phyloP scores from a whole-genome alignment of 2,113 vertebrate species.

The Vimba vimba region DNA sequence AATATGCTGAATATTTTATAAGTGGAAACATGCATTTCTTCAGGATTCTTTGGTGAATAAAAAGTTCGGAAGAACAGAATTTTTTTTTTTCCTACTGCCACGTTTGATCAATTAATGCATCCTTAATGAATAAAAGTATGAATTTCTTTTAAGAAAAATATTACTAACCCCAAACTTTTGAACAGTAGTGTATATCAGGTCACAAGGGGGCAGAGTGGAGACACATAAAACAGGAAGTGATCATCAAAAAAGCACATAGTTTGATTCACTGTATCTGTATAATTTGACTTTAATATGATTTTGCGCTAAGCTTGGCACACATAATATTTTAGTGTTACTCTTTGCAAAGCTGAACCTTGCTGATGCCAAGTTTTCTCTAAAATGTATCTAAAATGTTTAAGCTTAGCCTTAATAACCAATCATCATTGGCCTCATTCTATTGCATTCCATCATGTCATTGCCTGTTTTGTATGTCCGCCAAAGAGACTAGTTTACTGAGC shows the following conservation, averaged over 20 bases:
- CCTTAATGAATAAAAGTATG: neutral
- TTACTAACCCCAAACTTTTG: neutral
- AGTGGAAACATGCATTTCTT: neutral
- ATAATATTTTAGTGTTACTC: neutral
- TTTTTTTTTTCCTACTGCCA: neutral
- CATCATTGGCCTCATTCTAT: neutral
- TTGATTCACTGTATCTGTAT: neutral
- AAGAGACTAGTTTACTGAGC: neutral
- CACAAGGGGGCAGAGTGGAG: conserved; percentile 17
- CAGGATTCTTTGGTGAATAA: neutral
- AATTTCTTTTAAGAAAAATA: neutral
- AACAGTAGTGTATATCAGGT: neutral
- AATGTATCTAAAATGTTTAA: neutral
- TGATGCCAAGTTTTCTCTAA: neutral
- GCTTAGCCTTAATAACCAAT: neutral
- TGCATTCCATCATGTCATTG: neutral
- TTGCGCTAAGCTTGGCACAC: neutral
- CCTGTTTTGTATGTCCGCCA: neutral
- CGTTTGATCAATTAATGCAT: neutral
- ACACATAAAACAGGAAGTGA: neutral
- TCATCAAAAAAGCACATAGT: too few relatives aligned
- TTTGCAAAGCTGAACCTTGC: neutral
- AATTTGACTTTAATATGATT: neutral
- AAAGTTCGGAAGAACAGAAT: neutral
- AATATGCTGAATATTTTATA: neutral